Conservation (phyloP, 2,888 invertebrate genomes). For the Eustalomyia histrio region DNA sequence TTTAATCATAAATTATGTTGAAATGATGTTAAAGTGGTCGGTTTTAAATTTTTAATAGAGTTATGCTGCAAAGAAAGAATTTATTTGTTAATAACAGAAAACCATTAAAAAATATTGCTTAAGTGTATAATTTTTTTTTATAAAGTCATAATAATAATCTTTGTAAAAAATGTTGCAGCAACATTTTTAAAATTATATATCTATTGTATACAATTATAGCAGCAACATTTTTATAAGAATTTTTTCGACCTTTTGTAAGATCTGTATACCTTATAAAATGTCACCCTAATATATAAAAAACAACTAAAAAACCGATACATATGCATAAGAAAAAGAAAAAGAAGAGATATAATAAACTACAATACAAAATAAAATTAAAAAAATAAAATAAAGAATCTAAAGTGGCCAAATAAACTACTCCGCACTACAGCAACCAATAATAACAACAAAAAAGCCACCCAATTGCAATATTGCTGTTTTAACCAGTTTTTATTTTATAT, state of each 20-base stretch:
- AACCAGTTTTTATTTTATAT: conserved; percentile 56
- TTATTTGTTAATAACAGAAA: too few relatives aligned
- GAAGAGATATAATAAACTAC: conserved; percentile 41
- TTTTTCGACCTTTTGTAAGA: too few relatives aligned
- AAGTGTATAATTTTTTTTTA: too few relatives aligned
- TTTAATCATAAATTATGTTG: too few relatives aligned
- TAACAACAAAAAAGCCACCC: conserved; percentile 52
- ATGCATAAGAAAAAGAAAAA: conserved; percentile 16
- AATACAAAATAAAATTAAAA: conserved; percentile 42
- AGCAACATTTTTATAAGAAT: not conserved
- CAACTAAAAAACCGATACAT: not conserved
- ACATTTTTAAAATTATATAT: not conserved
- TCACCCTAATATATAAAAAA: not conserved
- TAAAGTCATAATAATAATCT: too few relatives aligned
- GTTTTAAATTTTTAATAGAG: too few relatives aligned
- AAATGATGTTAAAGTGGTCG: too few relatives aligned
- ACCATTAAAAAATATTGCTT: too few relatives aligned
- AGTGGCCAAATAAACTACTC: conserved; percentile 32
- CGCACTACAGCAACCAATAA: not conserved
- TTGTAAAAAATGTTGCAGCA: not conserved
- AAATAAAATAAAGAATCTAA: conserved; percentile 31
- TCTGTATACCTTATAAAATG: too few relatives aligned
- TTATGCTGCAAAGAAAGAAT: too few relatives aligned
- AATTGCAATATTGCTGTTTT: conserved; percentile 56
- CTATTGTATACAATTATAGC: not conserved